These are phyloP conservation scores for Rhadinocentrus ornatus DNA, from an alignment of 2,797 vertebrate genomes.

Conservation along the genomic window DNA sequence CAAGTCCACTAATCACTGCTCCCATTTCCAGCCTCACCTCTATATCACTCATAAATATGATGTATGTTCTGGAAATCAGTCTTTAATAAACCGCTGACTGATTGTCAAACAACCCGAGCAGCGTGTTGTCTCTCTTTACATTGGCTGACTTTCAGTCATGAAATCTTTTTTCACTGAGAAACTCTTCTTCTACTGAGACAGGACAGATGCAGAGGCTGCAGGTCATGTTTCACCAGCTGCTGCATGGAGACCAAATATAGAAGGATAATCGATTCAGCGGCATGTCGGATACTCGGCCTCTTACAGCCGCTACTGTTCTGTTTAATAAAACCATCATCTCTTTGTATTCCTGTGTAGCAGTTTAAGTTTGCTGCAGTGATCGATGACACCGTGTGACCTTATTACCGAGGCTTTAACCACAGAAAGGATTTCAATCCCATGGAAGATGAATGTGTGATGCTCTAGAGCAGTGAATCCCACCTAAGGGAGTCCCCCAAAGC, in stretches of 20 bases:
- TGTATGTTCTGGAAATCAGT: not conserved
- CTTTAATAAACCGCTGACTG: conserved; percentile 2
- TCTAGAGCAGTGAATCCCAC: no score
- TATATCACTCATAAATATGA: not conserved
- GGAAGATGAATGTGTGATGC: not conserved
- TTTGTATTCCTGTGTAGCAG: conserved; percentile 14
- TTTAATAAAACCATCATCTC: not conserved
- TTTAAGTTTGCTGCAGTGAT: conserved; percentile 29
- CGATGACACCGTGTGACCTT: not conserved
- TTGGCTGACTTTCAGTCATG: conserved; percentile 17
- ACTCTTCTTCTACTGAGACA: not conserved
- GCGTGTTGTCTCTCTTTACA: not conserved
- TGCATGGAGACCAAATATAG: conserved; percentile 11
- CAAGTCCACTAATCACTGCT: not conserved
- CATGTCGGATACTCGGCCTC: conserved; percentile 24
- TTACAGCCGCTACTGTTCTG: not conserved
- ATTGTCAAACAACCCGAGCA: not conserved
- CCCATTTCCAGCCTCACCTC: not conserved
- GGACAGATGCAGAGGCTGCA: not conserved
- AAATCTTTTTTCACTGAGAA: conserved; percentile 1
- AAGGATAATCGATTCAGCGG: conserved; percentile 16
- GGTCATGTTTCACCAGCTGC: conserved; percentile 23
- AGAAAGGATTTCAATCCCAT: not conserved
- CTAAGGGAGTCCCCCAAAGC: no score
- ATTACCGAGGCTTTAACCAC: not conserved